Conservation (phyloP, 2,113 vertebrate genomes). For the Thryonomys swinderianus region DNA sequence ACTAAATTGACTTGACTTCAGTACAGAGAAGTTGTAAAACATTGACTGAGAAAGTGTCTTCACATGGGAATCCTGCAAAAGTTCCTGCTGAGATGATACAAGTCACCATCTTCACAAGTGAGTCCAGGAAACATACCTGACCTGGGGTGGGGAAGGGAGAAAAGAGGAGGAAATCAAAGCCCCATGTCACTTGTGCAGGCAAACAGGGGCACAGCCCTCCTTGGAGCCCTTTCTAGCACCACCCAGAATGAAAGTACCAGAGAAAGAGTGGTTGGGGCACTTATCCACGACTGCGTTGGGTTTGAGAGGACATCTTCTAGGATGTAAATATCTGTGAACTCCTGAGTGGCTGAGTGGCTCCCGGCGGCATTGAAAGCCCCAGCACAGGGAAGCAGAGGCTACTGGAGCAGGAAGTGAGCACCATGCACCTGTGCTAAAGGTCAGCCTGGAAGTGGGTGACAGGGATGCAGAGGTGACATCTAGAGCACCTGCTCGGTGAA, state of each 20-base stretch:
- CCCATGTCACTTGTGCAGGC: not conserved
- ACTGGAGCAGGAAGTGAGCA: too few relatives aligned
- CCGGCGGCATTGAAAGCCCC: not conserved
- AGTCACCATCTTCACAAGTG: not conserved
- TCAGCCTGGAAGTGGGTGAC: rapidly evolving
- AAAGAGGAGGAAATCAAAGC: not conserved
- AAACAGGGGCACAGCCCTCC: not conserved
- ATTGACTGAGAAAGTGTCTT: not conserved
- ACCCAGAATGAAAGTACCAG: not conserved
- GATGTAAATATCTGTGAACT: not conserved
- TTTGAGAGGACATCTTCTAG: not conserved
- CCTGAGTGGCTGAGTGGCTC: not conserved
- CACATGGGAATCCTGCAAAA: not conserved
- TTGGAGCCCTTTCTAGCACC: not conserved
- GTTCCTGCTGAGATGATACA: not conserved
- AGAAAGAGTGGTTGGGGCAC: not conserved
- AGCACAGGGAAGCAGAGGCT: not conserved
- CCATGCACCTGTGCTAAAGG: not conserved
- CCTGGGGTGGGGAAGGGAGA: not conserved
- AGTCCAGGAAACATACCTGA: not conserved
- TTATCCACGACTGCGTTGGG: not conserved
- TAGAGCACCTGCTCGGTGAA: not conserved
- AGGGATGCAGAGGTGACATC: rapidly evolving
- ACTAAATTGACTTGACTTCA: not conserved
- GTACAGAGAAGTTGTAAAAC: not conserved